Evolutionary conservation across 2,797 vertebrate genomes (phyloP).

Genomic region (Paramormyrops hopkinsi): DNA sequence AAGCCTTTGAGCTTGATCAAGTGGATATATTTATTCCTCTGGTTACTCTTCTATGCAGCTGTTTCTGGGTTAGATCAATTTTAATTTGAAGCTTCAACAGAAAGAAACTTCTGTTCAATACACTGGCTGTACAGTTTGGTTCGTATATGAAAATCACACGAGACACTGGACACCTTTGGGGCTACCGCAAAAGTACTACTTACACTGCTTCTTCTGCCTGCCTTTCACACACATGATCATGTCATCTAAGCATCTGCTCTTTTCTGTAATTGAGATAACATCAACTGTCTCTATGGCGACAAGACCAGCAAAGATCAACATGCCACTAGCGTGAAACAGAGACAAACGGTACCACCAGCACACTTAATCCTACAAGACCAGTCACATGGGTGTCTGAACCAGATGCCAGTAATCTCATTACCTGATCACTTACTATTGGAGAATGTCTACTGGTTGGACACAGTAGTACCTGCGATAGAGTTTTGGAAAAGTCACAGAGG

Average conservation of each 20-base stretch:
- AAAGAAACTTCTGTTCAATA: neutral
- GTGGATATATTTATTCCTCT: neutral
- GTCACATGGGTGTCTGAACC: neutral
- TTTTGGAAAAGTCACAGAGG: neutral
- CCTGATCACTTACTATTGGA: neutral
- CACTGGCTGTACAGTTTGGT: neutral
- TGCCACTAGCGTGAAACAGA: slow-evolving; percentile 41
- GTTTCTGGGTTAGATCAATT: neutral
- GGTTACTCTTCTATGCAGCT: neutral
- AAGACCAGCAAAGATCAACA: slow-evolving; percentile 50
- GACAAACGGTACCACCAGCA: slow-evolving; percentile 39
- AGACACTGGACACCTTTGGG: neutral
- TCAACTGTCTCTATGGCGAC: slow-evolving; percentile 74
- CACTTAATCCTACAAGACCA: slow-evolving; percentile 34
- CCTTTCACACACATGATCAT: neutral
- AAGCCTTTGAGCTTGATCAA: neutral
- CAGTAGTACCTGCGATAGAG: neutral
- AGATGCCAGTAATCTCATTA: neutral
- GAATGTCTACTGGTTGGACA: neutral
- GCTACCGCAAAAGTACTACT: neutral
- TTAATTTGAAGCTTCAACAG: neutral
- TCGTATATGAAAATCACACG: neutral
- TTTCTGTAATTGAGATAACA: slow-evolving; percentile 63
- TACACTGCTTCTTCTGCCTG: neutral
- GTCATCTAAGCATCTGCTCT: slow-evolving; percentile 40